phyloP scores from a whole-genome alignment of 2,113 vertebrate genomes.

The Clarias magur region DNA sequence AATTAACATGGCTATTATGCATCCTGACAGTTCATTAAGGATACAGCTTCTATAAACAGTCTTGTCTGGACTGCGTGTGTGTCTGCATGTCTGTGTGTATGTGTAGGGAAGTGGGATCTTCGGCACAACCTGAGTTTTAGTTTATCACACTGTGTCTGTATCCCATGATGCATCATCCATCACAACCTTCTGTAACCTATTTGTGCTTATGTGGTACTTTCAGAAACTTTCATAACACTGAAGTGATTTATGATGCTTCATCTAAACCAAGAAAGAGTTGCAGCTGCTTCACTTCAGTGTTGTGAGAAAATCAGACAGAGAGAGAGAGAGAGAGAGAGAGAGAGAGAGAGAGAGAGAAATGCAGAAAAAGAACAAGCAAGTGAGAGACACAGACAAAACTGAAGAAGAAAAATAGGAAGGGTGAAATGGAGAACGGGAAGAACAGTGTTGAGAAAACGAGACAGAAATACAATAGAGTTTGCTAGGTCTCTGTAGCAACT shows the following conservation, averaged over 20 bases:
- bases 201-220: slow-evolving; percentile 27
- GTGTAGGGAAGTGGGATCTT: background rate
- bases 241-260: slow-evolving; percentile 36
- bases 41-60: slow-evolving; percentile 36
- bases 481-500: slow-evolving; percentile 27
- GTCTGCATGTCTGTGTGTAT: background rate
- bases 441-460: slow-evolving; percentile 13
- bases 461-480: slow-evolving; percentile 29
- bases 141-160: slow-evolving; percentile 20
- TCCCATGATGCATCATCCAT: slow-evolving; percentile 30
- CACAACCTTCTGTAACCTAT: slow-evolving; percentile 8
- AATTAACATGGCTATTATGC: slow-evolving; percentile 42
- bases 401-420: slow-evolving; percentile 8
- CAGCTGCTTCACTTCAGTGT: slow-evolving; percentile 24
- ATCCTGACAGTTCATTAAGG: slow-evolving; percentile 34
- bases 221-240: slow-evolving; percentile 29
- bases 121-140: slow-evolving; percentile 13
- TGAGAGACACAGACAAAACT: background rate
- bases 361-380: background rate
- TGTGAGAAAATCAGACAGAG: background rate
- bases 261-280: slow-evolving; percentile 10
- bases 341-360: background rate
- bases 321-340: background rate
- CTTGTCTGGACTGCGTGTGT: background rate
- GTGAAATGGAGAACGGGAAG: background rate